Evolutionary conservation across 2,888 invertebrate genomes (phyloP), one percentile per base, ranked within the genome.

Genomic region (Eristalinus sepulchralis): DNA sequence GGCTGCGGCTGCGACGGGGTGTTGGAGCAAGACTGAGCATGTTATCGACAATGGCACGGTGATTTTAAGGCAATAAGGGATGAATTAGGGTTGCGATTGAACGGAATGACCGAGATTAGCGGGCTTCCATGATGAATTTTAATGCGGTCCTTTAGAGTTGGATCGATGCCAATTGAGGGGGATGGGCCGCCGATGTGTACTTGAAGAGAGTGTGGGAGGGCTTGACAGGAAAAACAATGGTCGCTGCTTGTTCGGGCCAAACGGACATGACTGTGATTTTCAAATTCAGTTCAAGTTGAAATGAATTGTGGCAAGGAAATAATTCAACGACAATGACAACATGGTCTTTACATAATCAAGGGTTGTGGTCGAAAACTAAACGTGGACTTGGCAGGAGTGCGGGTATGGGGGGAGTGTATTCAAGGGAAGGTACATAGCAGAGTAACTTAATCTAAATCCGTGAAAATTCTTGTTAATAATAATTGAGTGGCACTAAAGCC

Each of bases 41-140:
- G 67, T 77, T 72, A 83, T 78, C 64, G 17, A 55, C 36, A 27
- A 11, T 33, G n/a, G 33, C 10, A 53, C 17, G 5, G 59, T 70
- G 70, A 75, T 75, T 79, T 80, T 36, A 62, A 24, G 24, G 17
- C 31, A 80, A 70, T 64, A 75, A 68, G 60, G 60, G 68, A 70
- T 63, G 83, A 68, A 83, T 83, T 64, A 55, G 75, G 75, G 70
- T 60, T 66, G 55, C 64, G 70, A 66, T 66, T 66, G 59, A 66
- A 55, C 36, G 67, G 53, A 73, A 68, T 64, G 22, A 27, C n/a
- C 33, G 39, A 60, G 67, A 53, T 53, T 47, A 53, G 31, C 47
- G 39, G 4, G 47, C 39, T 47, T 67, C 31, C 20, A 22, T 59
- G 66, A 47, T 75, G 57, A 34, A 59, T 75, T 66, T 75, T 24